Evolutionary conservation across 2,113 vertebrate genomes (phyloP).

Genomic region (Oxyura jamaicensis): DNA sequence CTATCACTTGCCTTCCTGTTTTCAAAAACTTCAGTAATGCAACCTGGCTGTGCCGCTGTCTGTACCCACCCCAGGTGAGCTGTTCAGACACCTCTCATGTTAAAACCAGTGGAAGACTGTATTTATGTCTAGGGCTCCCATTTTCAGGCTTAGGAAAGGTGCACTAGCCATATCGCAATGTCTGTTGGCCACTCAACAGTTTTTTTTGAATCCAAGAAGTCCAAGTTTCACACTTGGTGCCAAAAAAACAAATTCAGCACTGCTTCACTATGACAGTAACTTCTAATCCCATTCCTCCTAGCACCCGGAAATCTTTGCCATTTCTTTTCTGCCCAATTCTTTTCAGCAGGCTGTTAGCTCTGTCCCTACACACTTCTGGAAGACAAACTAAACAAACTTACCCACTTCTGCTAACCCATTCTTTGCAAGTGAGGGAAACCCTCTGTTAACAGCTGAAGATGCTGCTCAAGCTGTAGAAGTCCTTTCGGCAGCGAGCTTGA

Average conservation of each 20-base stretch:
- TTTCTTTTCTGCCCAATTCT: background rate
- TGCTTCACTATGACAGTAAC: background rate
- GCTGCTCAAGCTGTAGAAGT: background rate
- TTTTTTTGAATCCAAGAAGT: background rate
- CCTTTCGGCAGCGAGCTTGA: background rate
- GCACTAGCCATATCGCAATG: background rate
- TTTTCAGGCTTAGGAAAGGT: background rate
- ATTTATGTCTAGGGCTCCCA: background rate
- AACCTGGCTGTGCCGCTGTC: background rate
- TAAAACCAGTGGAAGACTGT: background rate
- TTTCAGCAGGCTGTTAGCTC: background rate
- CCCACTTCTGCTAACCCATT: background rate
- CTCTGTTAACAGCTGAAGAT: rapidly evolving
- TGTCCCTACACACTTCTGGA: background rate
- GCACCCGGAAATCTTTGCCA: background rate
- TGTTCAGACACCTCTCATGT: background rate
- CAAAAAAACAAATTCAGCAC: background rate
- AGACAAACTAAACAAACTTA: background rate
- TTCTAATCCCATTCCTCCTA: background rate
- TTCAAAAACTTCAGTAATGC: background rate
- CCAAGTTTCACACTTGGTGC: background rate
- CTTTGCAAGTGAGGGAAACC: background rate
- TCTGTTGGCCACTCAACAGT: background rate
- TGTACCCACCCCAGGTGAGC: background rate
- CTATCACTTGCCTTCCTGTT: background rate